phyloP scores from a whole-genome alignment of 1,140 invertebrate genomes.

The Tenebrio molitor region DNA sequence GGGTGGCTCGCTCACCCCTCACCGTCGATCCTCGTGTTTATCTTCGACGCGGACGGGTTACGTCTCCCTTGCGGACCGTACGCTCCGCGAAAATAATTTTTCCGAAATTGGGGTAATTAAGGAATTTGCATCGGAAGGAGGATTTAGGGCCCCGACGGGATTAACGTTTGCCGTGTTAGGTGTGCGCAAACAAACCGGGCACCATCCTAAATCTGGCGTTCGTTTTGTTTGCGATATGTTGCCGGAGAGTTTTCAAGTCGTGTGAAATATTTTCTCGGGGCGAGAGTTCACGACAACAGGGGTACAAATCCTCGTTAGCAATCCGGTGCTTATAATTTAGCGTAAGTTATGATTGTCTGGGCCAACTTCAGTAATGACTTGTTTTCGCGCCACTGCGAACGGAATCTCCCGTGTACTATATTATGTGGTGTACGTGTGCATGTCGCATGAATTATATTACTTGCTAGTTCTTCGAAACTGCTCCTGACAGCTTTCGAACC shows the following conservation, averaged over 20 bases:
- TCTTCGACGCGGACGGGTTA: not conserved
- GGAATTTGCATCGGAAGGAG: slow-evolving; percentile 8
- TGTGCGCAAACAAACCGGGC: slow-evolving; percentile 12
- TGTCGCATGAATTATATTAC: slow-evolving; percentile 45
- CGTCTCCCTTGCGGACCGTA: not conserved
- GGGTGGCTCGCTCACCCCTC: no score
- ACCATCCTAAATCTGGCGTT: slow-evolving; percentile 24
- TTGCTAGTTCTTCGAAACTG: slow-evolving; percentile 40
- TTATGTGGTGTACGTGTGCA: slow-evolving; percentile 22
- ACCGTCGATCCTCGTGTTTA: not conserved
- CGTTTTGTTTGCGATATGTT: slow-evolving; percentile 29
- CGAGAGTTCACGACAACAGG: slow-evolving; percentile 42
- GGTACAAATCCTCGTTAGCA: slow-evolving; percentile 46
- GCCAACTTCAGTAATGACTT: slow-evolving; percentile 50
- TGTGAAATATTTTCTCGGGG: slow-evolving; percentile 44
- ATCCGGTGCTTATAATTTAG: slow-evolving; percentile 50
- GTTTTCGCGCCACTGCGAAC: slow-evolving; percentile 43
- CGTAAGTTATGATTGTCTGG: slow-evolving; percentile 52
- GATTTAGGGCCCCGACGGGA: slow-evolving; percentile 24
- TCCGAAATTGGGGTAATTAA: slow-evolving; percentile 26
- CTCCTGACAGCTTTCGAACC: slow-evolving; percentile 30
- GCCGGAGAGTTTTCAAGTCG: slow-evolving; percentile 32
- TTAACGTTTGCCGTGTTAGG: not conserved
- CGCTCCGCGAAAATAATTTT: slow-evolving; percentile 25
- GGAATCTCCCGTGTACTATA: slow-evolving; percentile 32